These are phyloP conservation scores for Tuta absoluta DNA, from an alignment of 2,888 invertebrate genomes.

Conservation along the genomic window DNA sequence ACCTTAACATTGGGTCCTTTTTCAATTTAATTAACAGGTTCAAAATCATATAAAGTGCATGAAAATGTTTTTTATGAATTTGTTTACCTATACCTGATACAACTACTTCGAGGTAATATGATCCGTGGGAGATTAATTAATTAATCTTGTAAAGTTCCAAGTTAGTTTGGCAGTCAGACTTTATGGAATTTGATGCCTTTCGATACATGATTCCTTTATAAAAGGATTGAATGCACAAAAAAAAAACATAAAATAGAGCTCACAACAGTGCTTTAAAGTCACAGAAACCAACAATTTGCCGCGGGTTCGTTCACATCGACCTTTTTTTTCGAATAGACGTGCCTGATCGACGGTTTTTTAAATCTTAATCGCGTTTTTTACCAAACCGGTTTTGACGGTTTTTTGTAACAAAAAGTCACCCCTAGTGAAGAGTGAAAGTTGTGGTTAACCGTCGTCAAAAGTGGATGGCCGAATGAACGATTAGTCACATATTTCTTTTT, in stretches of 20 bases:
- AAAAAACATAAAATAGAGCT: background rate
- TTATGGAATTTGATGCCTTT: no score
- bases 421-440: constrained; percentile 32
- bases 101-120: no score
- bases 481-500: constrained; percentile 24
- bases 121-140: no score
- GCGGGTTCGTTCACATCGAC: constrained; percentile 26
- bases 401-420: constrained; percentile 28
- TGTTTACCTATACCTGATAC: no score
- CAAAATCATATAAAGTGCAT: no score
- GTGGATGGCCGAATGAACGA: constrained; percentile 21
- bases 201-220: background rate
- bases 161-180: no score
- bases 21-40: no score
- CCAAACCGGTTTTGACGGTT: constrained; percentile 14
- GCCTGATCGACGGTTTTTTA: constrained; percentile 24
- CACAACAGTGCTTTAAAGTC: background rate
- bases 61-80: no score
- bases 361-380: constrained; percentile 20
- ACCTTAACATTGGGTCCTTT: no score
- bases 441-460: constrained; percentile 26
- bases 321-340: constrained; percentile 27
- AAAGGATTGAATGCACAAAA: background rate
- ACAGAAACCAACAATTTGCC: constrained; percentile 19
- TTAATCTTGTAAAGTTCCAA: no score